phyloP scores from a whole-genome alignment of 2,113 vertebrate genomes.

The Rallus limicola region DNA sequence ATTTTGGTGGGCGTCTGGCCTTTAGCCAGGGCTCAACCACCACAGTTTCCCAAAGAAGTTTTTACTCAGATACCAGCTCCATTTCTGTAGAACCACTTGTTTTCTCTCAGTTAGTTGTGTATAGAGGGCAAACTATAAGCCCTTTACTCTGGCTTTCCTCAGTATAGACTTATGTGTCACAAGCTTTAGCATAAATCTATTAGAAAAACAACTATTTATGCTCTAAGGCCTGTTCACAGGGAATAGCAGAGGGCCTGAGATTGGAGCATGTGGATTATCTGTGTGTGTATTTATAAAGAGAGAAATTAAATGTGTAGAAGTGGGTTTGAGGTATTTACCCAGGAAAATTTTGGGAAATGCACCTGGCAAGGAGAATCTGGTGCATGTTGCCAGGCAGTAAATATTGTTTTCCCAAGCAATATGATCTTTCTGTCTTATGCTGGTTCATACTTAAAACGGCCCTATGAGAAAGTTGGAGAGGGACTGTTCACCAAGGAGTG shows the following conservation, averaged over 20 bases:
- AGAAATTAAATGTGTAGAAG: neutral
- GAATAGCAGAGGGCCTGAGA: neutral
- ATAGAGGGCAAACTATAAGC: neutral
- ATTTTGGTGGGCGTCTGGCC: too few species aligned
- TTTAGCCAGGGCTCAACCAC: too few species aligned
- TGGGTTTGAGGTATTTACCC: neutral
- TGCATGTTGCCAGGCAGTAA: neutral
- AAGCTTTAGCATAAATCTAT: neutral
- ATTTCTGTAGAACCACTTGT: neutral
- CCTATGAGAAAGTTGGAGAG: too few species aligned
- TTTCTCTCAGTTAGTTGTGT: neutral
- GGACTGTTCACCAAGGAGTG: too few species aligned
- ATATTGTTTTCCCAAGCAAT: neutral
- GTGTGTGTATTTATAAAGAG: neutral
- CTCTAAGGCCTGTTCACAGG: neutral
- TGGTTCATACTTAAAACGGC: too few species aligned
- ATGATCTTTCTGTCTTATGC: neutral
- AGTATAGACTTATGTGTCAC: neutral
- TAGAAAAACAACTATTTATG: neutral
- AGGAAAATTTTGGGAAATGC: neutral
- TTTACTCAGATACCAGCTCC: neutral
- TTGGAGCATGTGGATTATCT: neutral
- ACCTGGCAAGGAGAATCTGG: neutral
- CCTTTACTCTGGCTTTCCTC: neutral
- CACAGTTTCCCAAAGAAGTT: neutral